Percentiles rank a stretch among this genome's conserved stretches.
phyloP scores from a whole-genome alignment of 2,888 invertebrate species.

The Hoplodrina blanda region DNA sequence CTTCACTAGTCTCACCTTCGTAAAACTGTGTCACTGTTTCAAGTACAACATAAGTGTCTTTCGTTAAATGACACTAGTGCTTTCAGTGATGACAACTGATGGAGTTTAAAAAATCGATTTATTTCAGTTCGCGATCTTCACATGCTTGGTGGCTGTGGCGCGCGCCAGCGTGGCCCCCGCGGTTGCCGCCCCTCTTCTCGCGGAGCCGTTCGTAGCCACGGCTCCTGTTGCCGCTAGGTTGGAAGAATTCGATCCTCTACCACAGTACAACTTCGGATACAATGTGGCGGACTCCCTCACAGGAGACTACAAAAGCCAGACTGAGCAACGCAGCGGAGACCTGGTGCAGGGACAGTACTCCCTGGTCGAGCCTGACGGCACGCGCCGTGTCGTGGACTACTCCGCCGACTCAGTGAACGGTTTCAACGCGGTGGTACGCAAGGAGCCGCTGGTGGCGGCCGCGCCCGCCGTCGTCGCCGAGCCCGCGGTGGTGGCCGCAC shows the following conservation, averaged over 20 bases:
- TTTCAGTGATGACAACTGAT: constrained; percentile 53
- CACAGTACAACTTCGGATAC: constrained; percentile 90
- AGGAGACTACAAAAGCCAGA: constrained; percentile 86
- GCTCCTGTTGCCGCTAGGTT: constrained; percentile 79
- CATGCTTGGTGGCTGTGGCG: constrained; percentile 81
- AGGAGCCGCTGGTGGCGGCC: constrained; percentile 81
- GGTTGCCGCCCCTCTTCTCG: constrained; percentile 67
- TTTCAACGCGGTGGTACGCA: constrained; percentile 85
- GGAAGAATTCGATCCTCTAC: constrained; percentile 89
- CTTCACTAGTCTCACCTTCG: constrained; percentile 80
- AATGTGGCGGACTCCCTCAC: constrained; percentile 85
- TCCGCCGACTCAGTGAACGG: constrained; percentile 84
- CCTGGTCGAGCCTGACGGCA: constrained; percentile 84
- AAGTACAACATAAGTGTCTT: constrained; percentile 80
- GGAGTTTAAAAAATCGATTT: constrained; percentile 54
- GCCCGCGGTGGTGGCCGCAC: constrained; percentile 74
- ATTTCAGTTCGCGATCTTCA: constrained; percentile 84
- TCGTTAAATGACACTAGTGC: constrained; percentile 59
- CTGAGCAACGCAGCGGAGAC: constrained; percentile 89
- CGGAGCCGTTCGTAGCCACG: constrained; percentile 76
- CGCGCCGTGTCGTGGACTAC: constrained; percentile 84
- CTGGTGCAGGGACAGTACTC: constrained; percentile 87
- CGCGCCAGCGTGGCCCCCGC: constrained; percentile 80
- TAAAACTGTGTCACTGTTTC: constrained; percentile 87
- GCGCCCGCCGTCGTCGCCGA: constrained; percentile 83